Conservation (phyloP, 1,140 invertebrate genomes). For the Zaprionus gabonicus region DNA sequence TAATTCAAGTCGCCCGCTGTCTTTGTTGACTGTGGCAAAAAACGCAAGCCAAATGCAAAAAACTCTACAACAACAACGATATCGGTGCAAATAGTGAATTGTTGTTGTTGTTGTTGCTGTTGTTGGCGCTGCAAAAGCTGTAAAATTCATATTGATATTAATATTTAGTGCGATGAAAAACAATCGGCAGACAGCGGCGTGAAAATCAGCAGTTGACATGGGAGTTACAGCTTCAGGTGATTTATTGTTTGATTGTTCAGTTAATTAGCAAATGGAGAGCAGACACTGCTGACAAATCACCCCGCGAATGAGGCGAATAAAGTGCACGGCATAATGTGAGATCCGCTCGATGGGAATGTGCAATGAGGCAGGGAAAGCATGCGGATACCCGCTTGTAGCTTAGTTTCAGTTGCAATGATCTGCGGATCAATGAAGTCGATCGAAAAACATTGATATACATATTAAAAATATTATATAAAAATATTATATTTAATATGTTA, state of each 20-base stretch:
- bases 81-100: conserved; percentile 13
- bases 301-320: conserved; percentile 3
- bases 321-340: not conserved
- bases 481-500: no score
- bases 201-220: conserved; percentile 66
- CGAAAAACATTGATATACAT: no score
- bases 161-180: conserved; percentile 62
- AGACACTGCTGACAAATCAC: conserved; percentile 46
- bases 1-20: conserved; percentile 66
- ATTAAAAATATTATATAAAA: no score
- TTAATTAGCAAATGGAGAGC: conserved; percentile 68
- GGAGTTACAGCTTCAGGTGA: conserved; percentile 44
- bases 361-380: not conserved
- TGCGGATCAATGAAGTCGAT: not conserved
- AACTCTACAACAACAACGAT: not conserved
- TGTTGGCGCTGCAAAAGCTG: conserved; percentile 48
- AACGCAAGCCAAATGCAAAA: conserved; percentile 13
- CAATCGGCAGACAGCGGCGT: conserved; percentile 34
- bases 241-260: conserved; percentile 70
- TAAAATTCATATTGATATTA: conserved; percentile 75
- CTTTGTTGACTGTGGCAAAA: conserved; percentile 45
- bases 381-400: no score
- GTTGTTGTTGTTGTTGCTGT: conserved; percentile 1
- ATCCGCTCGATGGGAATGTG: not conserved
- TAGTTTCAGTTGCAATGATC: not conserved